Conservation (phyloP, 2,888 invertebrate species). For the Ectropis crepuscularia region DNA sequence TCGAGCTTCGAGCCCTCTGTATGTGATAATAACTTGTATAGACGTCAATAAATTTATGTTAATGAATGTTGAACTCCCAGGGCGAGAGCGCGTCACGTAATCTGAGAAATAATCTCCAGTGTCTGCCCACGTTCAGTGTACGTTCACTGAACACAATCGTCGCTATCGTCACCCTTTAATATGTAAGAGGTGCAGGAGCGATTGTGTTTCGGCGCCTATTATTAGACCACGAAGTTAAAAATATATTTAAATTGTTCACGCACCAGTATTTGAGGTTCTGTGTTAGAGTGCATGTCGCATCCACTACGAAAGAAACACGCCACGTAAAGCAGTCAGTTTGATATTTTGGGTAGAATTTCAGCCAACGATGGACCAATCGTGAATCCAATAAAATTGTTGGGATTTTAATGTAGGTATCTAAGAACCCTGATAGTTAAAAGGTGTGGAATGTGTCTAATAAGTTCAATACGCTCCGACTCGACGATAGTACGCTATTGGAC, state of each 20-base stretch:
- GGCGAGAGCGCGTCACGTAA: slow-evolving; percentile 74
- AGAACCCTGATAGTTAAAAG: not conserved
- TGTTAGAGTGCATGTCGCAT: too few species aligned
- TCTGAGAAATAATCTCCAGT: slow-evolving; percentile 73
- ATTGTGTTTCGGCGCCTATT: slow-evolving; percentile 40
- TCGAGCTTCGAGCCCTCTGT: slow-evolving; percentile 6
- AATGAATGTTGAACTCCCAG: slow-evolving; percentile 60
- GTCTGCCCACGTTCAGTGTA: slow-evolving; percentile 73
- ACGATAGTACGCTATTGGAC: slow-evolving; percentile 20
- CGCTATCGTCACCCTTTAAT: slow-evolving; percentile 51
- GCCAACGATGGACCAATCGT: too few species aligned
- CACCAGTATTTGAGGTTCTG: too few species aligned
- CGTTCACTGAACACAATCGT: slow-evolving; percentile 64
- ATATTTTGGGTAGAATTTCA: too few species aligned
- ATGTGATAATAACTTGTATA: slow-evolving; percentile 22
- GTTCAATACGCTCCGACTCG: slow-evolving; percentile 30
- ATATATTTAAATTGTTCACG: too few species aligned
- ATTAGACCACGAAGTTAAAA: slow-evolving; percentile 15
- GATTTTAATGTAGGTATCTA: too few species aligned
- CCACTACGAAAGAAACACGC: too few species aligned
- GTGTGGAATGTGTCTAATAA: slow-evolving; percentile 32
- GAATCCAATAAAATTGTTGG: too few species aligned
- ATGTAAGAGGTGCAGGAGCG: slow-evolving; percentile 51
- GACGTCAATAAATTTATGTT: slow-evolving; percentile 51
- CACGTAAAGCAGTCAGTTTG: too few species aligned